These are phyloP conservation scores for Fopius arisanus DNA, from an alignment of 1,140 invertebrate species.

Conservation along the genomic window DNA sequence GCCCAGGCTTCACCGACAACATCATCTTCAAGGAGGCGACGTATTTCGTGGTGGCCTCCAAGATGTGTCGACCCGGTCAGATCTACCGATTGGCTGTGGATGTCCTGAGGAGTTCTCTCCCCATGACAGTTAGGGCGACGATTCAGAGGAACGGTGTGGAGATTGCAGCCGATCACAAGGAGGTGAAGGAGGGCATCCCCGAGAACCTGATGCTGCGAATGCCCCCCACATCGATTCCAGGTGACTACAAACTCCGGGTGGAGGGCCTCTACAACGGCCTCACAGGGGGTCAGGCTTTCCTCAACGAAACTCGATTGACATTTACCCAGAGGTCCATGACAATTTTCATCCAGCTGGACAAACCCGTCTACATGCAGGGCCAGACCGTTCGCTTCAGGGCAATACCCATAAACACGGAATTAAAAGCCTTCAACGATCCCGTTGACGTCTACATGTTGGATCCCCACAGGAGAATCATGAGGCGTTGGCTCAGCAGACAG, in stretches of 20 bases:
- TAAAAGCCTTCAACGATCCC: conserved; percentile 86
- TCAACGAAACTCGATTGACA: conserved; percentile 80
- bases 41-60: conserved; percentile 87
- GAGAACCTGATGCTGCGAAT: conserved; percentile 85
- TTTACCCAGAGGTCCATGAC: conserved; percentile 93
- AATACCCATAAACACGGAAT: conserved; percentile 88
- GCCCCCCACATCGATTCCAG: conserved; percentile 81
- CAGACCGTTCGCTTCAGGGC: conserved; percentile 88
- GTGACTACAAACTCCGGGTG: conserved; percentile 85
- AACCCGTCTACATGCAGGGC: conserved; percentile 93
- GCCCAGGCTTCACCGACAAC: conserved; percentile 51
- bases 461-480: conserved; percentile 85
- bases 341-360: conserved; percentile 94
- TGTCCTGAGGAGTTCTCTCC: conserved; percentile 75
- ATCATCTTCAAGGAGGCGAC: conserved; percentile 72
- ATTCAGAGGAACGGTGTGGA: conserved; percentile 89
- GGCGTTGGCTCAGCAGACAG: conserved; percentile 89
- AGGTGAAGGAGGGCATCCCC: conserved; percentile 80
- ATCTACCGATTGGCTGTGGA: conserved; percentile 85
- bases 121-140: conserved; percentile 82
- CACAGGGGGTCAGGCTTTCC: conserved; percentile 83
- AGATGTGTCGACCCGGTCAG: conserved; percentile 85
- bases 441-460: conserved; percentile 91
- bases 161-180: conserved; percentile 77
- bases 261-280: conserved; percentile 88